Evolutionary conservation across 2,888 invertebrate species (phyloP), one percentile per base, ranked within the genome.

Genomic region (Lumbricus terrestris): DNA sequence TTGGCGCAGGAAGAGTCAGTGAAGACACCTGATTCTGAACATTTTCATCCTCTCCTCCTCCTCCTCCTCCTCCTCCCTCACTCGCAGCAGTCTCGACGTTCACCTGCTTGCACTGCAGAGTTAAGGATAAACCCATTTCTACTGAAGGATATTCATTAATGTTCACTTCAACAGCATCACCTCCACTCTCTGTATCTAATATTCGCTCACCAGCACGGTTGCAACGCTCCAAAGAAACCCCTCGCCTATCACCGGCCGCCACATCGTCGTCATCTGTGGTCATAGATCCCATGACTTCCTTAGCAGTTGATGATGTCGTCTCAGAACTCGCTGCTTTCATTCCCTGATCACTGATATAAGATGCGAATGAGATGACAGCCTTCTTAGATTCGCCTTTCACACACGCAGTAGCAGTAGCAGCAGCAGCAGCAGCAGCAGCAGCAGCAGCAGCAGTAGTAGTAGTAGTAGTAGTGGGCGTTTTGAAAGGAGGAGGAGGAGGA

Each of bases 401-500:
- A 69, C 69, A 69, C 29, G 69, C n/a, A 69, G n/a, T 18, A 47
- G 47, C 40, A 40, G 40, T 11, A 40, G 40, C 40, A 40, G 40
- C 40, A 40, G 40, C 6, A 40, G 40, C 47, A 47, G 47, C 83
- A 83, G 83, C 33, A 33, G 34, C n/a, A n/a, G 34, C 33, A 69
- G n/a, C 47, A 47, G 47, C 40, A 40, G 40, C 6, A 40, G 40
- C 40, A 40, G 40, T 15, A 40, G 40, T 11, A 40, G 40, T 23
- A 47, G 47, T 33, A 83, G 83, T 8, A 33, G 34, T 11, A n/a
- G 34, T 13, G 34, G 83, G 85, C 34, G 35, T 16, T 35, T 85
- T 85, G 37, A 85, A 34, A 20, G 85, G 85, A 35, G 82, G 82
- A 82, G 85, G 85, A 20, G 85, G 85, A 35, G 82, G 82, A 82